These are phyloP conservation scores for Carposina sasakii DNA, from an alignment of 1,140 invertebrate species.

Conservation along the genomic window DNA sequence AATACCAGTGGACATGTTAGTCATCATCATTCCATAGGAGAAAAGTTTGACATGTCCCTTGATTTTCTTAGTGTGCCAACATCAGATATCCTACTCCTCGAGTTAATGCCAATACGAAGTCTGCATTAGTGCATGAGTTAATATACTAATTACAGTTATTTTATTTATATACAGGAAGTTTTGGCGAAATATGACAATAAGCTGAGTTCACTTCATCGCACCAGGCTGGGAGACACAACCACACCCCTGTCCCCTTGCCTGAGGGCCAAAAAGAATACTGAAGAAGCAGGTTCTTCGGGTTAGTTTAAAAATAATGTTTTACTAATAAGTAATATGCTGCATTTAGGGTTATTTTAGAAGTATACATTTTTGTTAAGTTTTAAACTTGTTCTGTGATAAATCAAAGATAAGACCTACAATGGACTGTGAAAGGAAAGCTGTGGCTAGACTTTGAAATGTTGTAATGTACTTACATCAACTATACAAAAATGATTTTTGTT, in stretches of 20 bases:
- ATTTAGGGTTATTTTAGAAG: neutral
- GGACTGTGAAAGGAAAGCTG: neutral
- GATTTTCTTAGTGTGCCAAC: too few species aligned
- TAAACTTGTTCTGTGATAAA: too few species aligned
- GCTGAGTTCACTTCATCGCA: slow-evolving; percentile 42
- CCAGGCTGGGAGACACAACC: slow-evolving; percentile 45
- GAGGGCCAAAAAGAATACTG: slow-evolving; percentile 54
- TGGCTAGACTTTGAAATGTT: neutral
- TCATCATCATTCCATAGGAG: too few species aligned
- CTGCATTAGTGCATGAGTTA: too few species aligned
- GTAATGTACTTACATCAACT: too few species aligned
- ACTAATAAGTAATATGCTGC: neutral
- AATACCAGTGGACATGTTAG: too few species aligned
- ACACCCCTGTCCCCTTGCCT: slow-evolving; percentile 64
- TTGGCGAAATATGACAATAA: slow-evolving; percentile 67
- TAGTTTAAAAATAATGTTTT: too few species aligned
- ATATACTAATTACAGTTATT: too few species aligned
- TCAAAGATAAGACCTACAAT: too few species aligned
- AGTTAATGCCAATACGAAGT: too few species aligned
- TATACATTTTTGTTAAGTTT: neutral
- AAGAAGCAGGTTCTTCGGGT: slow-evolving; percentile 53
- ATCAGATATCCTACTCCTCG: too few species aligned
- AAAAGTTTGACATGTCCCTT: too few species aligned
- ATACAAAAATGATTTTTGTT: neutral
- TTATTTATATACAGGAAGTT: slow-evolving; percentile 47